Conservation (phyloP, 2,888 invertebrate genomes). For the Rotaria macrura region DNA sequence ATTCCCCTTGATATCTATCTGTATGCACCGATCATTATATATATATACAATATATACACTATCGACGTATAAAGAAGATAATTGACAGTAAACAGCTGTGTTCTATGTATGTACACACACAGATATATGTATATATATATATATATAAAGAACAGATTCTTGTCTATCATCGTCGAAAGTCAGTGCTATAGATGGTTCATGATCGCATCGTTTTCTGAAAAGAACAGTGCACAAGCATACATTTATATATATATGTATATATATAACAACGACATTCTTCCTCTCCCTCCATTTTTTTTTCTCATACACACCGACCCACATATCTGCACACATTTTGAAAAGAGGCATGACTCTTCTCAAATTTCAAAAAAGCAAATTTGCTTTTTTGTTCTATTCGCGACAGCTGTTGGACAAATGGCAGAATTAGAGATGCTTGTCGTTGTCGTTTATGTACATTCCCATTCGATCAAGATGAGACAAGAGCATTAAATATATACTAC, state of each 20-base stretch:
- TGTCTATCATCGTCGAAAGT: not conserved
- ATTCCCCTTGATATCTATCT: not conserved
- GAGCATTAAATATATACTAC: not conserved
- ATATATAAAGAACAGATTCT: not conserved
- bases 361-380: conserved; percentile 14
- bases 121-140: not conserved
- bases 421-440: conserved; percentile 7
- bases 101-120: not conserved
- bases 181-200: not conserved
- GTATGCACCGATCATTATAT: conserved; percentile 8
- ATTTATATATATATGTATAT: too few species aligned
- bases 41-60: not conserved
- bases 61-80: not conserved
- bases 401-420: conserved; percentile 15
- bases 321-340: not conserved
- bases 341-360: conserved; percentile 11
- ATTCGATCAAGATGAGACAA: conserved; percentile 10
- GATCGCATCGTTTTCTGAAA: not conserved
- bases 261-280: not conserved
- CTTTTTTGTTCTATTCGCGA: not conserved
- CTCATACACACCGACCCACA: not conserved
- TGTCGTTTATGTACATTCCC: not conserved
- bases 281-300: not conserved
- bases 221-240: not conserved
- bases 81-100: conserved; percentile 15